Evolutionary conservation across 2,797 vertebrate species (phyloP), one percentile per base, ranked within the genome.

Genomic region (Numenius phaeopus): DNA sequence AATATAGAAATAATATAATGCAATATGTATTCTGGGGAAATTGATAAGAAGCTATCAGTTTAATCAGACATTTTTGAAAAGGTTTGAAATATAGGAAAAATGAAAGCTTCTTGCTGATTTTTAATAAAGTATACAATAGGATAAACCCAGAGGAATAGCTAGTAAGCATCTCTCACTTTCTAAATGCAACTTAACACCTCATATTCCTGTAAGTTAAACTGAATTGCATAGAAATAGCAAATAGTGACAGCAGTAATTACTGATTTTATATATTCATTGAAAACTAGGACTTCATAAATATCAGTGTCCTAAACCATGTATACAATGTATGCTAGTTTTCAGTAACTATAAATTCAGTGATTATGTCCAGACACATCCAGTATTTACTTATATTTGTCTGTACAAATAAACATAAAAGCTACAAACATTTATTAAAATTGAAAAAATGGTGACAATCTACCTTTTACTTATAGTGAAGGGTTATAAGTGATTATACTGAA

Each of bases 51-150:
- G n/a, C 5, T 24, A 27, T 34, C 9, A 26, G 18, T 82, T 91
- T 44, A 69, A 89, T 23, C 5, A 66, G 5, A 5, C 3, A 62
- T 37, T 77, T 69, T n/a, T 0, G 0, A 61, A 72, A 75, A 44
- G 0, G 3, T 39, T 55, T 58, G 3, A 73, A 73, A 52, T 61
- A 30, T 5, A 39, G 11, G 16, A 40, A 40, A 66, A 71, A 30
- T 5, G 0, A 22, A 11, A 62, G 18, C 22, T 61, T 70, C 29
- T 37, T 10, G 14, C 1, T 10, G 14, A 40, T 59, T 87, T 77
- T 70, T 65, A 66, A 34, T n/a, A 84, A 84, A 75, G 42, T 26
- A 7, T 57, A 10, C 14, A 55, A 30, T 18, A 55, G 1, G 5
- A 29, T 55, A 81, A 83, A 58, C 19, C 4, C 64, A 85, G 12